Evolutionary conservation across 2,888 invertebrate genomes (phyloP), one percentile per base, ranked within the genome.

Genomic region (Eudasyphora cyanicolor): DNA sequence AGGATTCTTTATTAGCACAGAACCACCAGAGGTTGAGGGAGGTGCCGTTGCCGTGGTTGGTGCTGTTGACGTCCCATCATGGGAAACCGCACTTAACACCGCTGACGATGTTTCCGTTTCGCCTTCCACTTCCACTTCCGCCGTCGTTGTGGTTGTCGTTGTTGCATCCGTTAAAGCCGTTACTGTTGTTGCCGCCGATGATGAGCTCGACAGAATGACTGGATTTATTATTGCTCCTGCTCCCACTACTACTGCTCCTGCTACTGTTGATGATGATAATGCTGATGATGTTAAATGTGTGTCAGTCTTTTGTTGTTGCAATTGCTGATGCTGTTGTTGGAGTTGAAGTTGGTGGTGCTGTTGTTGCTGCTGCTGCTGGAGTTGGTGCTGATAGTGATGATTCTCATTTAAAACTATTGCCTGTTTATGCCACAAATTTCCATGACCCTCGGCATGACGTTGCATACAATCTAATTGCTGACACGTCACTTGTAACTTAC

Each of bases 381-480:
- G 85, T 82, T 81, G 85, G 80, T 79, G 79, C 42, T 85, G 82
- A 45, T 84, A 85, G 85, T 86, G 87, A 86, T 89, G 89, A 86
- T 89, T 91, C 87, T 91, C 91, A 87, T 91, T 92, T 88, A 89
- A 87, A 88, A 89, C 88, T 86, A 89, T 90, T 88, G 92, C 90
- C 88, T 92, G 92, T 87, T 91, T 91, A 82, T 90, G 91, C 92
- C 92, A 92, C 87, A 92, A 90, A 89, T 92, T 91, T 32, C 92
- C 91, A 88, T 91, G 90, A 85, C 92, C 91, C 87, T 91, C 90
- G 85, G 90, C 91, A 86, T 92, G 92, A 51, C 91, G 91, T 86
- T 91, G 91, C 91, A 92, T 92, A 87, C 92, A 91, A 88, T 91
- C 90, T 87, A 91, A 89, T 90, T 92, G 92, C 88, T 91, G 92